Evolutionary conservation across 2,888 invertebrate genomes (phyloP).

Genomic region (Brassicogethes aeneus): DNA sequence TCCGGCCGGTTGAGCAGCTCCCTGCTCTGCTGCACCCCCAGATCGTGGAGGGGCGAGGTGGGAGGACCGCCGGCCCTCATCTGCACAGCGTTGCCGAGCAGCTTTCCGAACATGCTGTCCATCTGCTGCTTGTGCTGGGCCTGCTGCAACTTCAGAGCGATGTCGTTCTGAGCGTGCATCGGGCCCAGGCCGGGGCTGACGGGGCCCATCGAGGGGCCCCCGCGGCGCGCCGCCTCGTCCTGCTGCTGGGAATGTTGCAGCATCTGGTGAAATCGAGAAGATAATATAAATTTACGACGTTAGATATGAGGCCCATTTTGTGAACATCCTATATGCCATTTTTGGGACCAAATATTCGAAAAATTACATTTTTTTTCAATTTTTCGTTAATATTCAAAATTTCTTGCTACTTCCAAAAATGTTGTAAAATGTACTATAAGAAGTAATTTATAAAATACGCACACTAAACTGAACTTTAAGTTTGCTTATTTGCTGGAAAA

Average conservation of each 20-base stretch:
- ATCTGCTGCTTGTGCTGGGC: slow-evolving; percentile 32
- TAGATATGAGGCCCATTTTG: too few relatives aligned
- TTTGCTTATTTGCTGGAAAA: too few relatives aligned
- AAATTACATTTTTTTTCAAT: too few relatives aligned
- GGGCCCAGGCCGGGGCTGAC: slow-evolving; percentile 1
- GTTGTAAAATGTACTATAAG: too few relatives aligned
- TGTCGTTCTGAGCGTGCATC: slow-evolving; percentile 30
- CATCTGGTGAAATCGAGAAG: slow-evolving; percentile 48
- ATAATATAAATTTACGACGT: too few relatives aligned
- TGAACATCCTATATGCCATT: too few relatives aligned
- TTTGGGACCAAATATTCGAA: too few relatives aligned
- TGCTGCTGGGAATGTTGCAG: slow-evolving; percentile 47
- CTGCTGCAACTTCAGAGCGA: slow-evolving; percentile 45
- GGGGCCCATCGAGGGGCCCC: slow-evolving; percentile 8
- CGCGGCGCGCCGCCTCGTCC: slow-evolving; percentile 30
- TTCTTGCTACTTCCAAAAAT: too few relatives aligned
- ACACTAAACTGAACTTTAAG: too few relatives aligned
- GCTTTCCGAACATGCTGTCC: slow-evolving; percentile 37
- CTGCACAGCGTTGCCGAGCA: slow-evolving; percentile 30
- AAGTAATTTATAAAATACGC: too few relatives aligned
- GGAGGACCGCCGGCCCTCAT: slow-evolving; percentile 22
- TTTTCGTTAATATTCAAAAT: too few relatives aligned
- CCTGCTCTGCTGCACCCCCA: slow-evolving; percentile 45
- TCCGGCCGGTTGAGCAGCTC: slow-evolving; percentile 65
- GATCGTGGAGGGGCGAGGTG: slow-evolving; percentile 43